Base-by-base conservation (phyloP, 2,888 invertebrate species). In the Dichetophora obliterata region DNA sequence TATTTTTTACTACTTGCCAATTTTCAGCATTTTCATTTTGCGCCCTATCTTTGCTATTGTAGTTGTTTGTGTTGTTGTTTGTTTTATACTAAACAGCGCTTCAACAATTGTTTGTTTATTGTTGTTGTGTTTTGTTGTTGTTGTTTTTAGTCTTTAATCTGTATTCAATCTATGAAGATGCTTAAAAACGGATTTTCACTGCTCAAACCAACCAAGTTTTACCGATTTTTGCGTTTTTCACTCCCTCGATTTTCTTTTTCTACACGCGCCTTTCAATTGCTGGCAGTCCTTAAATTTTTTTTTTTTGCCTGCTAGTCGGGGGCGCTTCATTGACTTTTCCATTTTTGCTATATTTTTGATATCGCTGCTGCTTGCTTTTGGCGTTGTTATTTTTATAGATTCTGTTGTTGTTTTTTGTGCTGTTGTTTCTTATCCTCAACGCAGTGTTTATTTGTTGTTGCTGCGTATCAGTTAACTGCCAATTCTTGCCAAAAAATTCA, bases 141-240 rank as follows among this genome's bases (percentile, higher is more conserved):
- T 66, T 66, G 19, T 22, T 19, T 19, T 22, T 27, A 48, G 48
- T 75, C 61, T 77, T 75, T 77, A 77, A 78, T 78, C 78, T 73
- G 66, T 52, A 52, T 78, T 77, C 76, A 78, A 77, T 76, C 76
- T 78, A 78, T 78, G 76, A 78, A 78, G 76, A 75, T 19, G 75
- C 76, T 78, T 78, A 78, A 78, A 74, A 37, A 65, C 27, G 72
- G 78, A 71, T 77, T 76, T 75, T 63, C 78, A 48, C 31, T 61
- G 70, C 61, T 70, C 61, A 37, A 37, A 63, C 72, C 75, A 31
- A 31, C 72, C 75, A 31, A 31, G n/a, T 65, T 16, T 34, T 65
- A 37, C 34, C 8, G 63, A 34, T 14, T 34, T 34, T 65, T 31
- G 63, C 63, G 37, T 34, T 43, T 43, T 43, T 43, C 43, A 43